phyloP scores from a whole-genome alignment of 2,797 vertebrate genomes.

The Schizopygopsis malacanthus region DNA sequence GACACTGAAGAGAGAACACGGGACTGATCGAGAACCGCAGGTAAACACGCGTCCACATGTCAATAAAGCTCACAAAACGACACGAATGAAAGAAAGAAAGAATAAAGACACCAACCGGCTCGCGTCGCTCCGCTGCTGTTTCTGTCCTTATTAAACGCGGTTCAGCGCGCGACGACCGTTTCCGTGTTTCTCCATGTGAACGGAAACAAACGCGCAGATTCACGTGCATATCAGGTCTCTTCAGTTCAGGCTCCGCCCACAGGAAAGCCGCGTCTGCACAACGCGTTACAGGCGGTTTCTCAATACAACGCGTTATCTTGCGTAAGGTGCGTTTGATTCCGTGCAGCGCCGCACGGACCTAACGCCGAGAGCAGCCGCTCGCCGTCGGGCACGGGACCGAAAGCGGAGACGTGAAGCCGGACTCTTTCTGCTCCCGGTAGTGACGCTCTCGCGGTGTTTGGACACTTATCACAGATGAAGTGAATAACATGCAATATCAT shows the following conservation, averaged over 20 bases:
- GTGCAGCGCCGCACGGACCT: no score
- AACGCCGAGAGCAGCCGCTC: no score
- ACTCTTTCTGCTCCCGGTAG: no score
- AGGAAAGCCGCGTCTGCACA: conserved; percentile 12
- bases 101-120: not conserved
- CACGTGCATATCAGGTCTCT: not conserved
- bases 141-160: not conserved
- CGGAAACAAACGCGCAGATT: conserved; percentile 42
- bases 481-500: no score
- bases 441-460: no score
- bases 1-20: not conserved
- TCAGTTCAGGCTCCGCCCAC: conserved; percentile 33
- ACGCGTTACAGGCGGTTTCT: no score
- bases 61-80: not conserved
- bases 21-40: not conserved
- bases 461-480: no score
- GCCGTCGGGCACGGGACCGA: no score
- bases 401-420: no score
- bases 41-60: not conserved
- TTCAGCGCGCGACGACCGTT: not conserved
- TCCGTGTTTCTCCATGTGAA: conserved; percentile 17
- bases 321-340: no score
- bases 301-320: no score
- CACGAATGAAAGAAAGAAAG: not conserved
- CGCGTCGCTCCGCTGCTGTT: not conserved